These are phyloP conservation scores for Pharmacophagus antenor DNA, from an alignment of 2,888 invertebrate species.

Conservation along the genomic window DNA sequence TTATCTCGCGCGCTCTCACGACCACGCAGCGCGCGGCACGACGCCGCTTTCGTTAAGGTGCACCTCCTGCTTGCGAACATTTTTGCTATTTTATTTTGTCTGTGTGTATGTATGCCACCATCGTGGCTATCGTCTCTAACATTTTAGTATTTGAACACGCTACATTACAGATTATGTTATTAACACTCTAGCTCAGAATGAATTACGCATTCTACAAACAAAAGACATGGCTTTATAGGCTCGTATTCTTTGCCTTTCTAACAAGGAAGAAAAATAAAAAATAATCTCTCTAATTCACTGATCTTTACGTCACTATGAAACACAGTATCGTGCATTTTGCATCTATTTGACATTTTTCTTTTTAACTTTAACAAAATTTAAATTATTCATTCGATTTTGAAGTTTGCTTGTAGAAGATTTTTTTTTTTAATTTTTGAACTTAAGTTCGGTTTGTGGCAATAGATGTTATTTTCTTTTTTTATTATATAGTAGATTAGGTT, in stretches of 20 bases:
- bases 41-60: constrained; percentile 59
- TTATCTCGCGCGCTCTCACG: constrained; percentile 75
- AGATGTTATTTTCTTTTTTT: too few species aligned
- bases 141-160: background rate
- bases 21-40: constrained; percentile 66
- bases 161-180: background rate
- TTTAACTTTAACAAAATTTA: background rate
- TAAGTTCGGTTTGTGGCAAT: too few species aligned
- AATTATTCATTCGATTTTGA: background rate
- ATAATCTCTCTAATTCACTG: too few species aligned
- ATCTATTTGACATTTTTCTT: background rate
- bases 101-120: background rate
- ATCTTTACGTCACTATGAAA: background rate
- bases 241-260: too few species aligned
- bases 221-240: too few species aligned
- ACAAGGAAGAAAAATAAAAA: too few species aligned
- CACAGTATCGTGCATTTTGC: background rate
- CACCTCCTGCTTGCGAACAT: constrained; percentile 37
- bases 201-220: too few species aligned
- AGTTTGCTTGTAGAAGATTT: too few species aligned
- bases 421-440: too few species aligned
- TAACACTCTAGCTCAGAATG: background rate
- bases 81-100: constrained; percentile 10
- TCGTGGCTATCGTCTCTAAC: background rate
- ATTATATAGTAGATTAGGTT: too few species aligned